A percentile compares a stretch with the other conserved stretches of the same genome.
Evolutionary conservation across 37 sponge, comb jelly and placozoan species (phyloP).

Genomic region (Aphrocallistes beatrix): DNA sequence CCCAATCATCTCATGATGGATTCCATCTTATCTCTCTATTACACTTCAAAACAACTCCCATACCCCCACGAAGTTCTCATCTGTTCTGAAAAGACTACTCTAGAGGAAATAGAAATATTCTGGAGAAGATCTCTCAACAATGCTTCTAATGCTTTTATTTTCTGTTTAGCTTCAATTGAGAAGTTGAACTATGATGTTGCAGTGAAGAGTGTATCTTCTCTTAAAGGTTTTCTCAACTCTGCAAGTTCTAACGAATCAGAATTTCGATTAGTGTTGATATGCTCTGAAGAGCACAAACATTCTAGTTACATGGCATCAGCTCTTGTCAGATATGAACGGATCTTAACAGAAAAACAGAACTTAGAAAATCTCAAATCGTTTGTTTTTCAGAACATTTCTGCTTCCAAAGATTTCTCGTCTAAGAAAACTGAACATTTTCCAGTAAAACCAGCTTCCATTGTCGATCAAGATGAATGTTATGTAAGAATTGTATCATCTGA

Average conservation of each 20-base stretch:
- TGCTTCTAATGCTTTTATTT: neutral
- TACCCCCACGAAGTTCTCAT: neutral
- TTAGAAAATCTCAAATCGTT: neutral
- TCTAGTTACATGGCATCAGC: slow-evolving; percentile 2
- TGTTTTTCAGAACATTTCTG: neutral
- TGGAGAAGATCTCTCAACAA: neutral
- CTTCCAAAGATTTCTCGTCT: neutral
- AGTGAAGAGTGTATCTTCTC: neutral
- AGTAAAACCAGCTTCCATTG: neutral
- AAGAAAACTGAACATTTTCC: neutral
- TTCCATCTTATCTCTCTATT: neutral
- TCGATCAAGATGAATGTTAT: neutral
- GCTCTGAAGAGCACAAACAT: neutral
- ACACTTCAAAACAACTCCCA: neutral
- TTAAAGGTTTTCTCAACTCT: neutral
- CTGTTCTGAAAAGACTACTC: neutral
- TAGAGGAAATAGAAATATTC: neutral
- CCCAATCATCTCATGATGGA: neutral
- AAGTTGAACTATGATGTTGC: neutral
- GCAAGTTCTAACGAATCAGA: neutral
- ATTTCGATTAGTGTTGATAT: neutral
- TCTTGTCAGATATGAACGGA: neutral
- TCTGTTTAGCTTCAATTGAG: slow-evolving; percentile 5
- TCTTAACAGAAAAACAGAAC: neutral
- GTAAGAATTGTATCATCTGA: neutral